phyloP scores from a whole-genome alignment of 2,113 vertebrate genomes.

The Probosciger aterrimus region DNA sequence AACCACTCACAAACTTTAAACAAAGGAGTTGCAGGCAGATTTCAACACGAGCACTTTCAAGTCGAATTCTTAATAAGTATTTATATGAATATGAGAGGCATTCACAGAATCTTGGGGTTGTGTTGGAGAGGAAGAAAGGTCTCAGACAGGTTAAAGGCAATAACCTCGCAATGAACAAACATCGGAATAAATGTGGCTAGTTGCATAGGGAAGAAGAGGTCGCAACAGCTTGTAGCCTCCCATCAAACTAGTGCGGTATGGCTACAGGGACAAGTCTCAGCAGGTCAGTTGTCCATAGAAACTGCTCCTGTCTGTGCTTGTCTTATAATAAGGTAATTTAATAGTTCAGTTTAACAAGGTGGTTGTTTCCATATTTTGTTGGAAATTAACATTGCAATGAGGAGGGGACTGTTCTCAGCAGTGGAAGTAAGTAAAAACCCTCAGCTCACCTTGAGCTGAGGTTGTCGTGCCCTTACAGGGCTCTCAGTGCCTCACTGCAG shows the following conservation, averaged over 20 bases:
- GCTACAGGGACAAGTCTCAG: not conserved
- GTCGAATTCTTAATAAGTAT: not conserved
- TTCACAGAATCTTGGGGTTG: not conserved
- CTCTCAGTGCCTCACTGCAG: rapidly evolving
- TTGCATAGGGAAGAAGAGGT: not conserved
- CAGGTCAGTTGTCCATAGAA: not conserved
- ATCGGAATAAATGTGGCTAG: not conserved
- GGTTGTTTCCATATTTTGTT: not conserved
- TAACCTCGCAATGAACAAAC: not conserved
- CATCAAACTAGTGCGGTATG: not conserved
- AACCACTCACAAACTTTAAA: not conserved
- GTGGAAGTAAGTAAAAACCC: not conserved
- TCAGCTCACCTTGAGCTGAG: not conserved
- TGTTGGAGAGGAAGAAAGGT: not conserved
- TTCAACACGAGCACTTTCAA: not conserved
- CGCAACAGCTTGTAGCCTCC: not conserved
- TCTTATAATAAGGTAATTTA: not conserved
- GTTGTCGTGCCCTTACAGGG: not conserved
- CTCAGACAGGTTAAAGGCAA: not conserved
- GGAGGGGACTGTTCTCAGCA: not conserved
- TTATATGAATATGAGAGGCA: not conserved
- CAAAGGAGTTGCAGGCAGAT: not conserved
- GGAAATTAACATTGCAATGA: not conserved
- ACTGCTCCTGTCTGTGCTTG: not conserved
- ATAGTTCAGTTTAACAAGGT: not conserved